Conservation (phyloP, 92 coral and sea anemone genomes). For the Umimayanthus kanabou region DNA sequence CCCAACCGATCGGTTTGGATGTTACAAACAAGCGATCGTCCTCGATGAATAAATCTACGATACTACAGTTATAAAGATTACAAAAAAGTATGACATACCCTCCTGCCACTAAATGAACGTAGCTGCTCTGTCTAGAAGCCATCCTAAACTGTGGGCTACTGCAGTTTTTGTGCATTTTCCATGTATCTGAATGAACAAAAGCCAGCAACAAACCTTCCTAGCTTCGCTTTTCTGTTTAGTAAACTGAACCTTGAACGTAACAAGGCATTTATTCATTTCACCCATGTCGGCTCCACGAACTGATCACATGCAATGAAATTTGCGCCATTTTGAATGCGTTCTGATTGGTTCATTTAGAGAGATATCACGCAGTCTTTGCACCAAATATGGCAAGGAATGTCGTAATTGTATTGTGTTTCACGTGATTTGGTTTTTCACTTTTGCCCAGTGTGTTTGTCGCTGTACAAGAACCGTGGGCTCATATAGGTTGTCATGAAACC, state of each 20-base stretch:
- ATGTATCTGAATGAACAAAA: neutral
- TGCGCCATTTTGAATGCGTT: conserved; percentile 6
- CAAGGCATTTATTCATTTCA: conserved; percentile 11
- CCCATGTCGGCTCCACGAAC: conserved; percentile 16
- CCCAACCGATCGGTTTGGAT: neutral
- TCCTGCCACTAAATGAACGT: conserved; percentile 95
- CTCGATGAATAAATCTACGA: neutral
- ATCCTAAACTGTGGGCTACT: conserved; percentile 47
- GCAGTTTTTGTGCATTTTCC: conserved; percentile 46
- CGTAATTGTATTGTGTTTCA: neutral
- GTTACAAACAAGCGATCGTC: too few relatives aligned
- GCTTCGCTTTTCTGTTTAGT: neutral
- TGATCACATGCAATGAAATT: conserved; percentile 43
- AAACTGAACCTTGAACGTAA: conserved; percentile 38
- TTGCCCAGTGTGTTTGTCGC: too few relatives aligned
- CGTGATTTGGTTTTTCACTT: conserved; percentile 2
- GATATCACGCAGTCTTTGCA: neutral
- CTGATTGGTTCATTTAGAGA: conserved; percentile 31
- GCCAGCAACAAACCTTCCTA: neutral
- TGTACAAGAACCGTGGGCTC: too few relatives aligned
- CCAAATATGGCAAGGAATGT: conserved; percentile 21
- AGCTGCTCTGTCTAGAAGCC: conserved; percentile 77
- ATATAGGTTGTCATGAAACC: too few relatives aligned
- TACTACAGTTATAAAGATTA: neutral
- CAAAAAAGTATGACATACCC: conserved; percentile 67